Base-by-base conservation (phyloP, 2,113 vertebrate species). In the Arvicanthis niloticus region DNA sequence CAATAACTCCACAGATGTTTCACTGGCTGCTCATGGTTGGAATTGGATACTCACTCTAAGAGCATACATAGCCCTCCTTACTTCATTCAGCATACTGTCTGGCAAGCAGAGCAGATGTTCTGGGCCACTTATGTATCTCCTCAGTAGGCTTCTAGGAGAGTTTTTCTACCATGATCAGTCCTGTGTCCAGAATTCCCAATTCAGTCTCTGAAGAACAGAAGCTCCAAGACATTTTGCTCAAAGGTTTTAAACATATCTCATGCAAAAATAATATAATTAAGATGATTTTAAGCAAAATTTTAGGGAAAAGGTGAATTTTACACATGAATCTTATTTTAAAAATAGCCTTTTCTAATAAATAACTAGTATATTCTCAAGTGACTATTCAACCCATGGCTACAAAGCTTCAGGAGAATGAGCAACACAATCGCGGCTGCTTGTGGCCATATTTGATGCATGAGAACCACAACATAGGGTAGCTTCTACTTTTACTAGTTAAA, bases 391-490 rank as follows among this genome's bases (percentile, higher is more conserved):
- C 76, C n/a, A 1, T 77, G 51, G 31, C 19, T 56, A 16, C 40
- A 94, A 45, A 96, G 34, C 51, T 51, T 97, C 45, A 67, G 37
- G 53, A 76, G 77, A 73, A 53, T 48, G 56, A 94, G 24, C 37
- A 73, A 42, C 62, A 31, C 11, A 58, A 2, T 75, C 62, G n/a
- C n/a, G 31, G 31, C 31, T 72, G 21, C 48, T 62, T 7, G 17
- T 56, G 78, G 24, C 48, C 7, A 8, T 6, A 4, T 42, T 68
- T 81, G 78, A 53, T 67, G 68, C 88, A 75, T 62, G 34, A 45
- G 78, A 56, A 88, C 65, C 29, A 53, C 62, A 58, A 42, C 31
- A 16, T 45, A 78, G 29, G 11, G 37, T 29, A 17, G 34, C 95
- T 56, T 40, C 53, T 40, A 2, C 29, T 97, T 48, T 65, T 75